Evolutionary conservation across 1,140 invertebrate genomes (phyloP), one percentile per base, ranked within the genome.

Genomic region (Theocolax elegans): DNA sequence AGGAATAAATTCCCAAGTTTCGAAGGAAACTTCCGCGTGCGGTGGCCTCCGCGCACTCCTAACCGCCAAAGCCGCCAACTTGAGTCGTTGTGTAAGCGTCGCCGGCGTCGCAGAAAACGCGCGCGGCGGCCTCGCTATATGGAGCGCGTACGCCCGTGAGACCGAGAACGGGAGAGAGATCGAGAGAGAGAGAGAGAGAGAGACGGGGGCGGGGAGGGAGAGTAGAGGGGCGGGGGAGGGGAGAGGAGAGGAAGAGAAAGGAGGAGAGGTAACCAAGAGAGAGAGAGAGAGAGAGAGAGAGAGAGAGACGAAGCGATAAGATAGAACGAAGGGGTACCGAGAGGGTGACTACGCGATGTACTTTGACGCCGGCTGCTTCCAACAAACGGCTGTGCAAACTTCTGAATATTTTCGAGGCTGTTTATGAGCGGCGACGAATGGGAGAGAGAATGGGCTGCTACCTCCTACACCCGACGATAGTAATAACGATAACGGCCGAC

Each of bases 1-100:
- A 51, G 56, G 71, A 79, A 79, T 79, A 77, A 78, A 80, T 80
- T 78, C 49, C 54, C 63, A 79, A 80, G 74, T 80, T 80, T 78
- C 72, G 74, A 79, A 75, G 73, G 65, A 66, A 77, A 73, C 67
- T 65, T 54, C 42, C 54, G 42, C 40, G 56, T 71, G 46, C 54
- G 29, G 54, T 64, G 46, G 44, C 35, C 31, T 17, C n/a, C 42
- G 48, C 56, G 51, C 60, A 29, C 31, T 51, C 21, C 15, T 40
- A 67, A 68, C 71, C 60, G 35, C 65, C 56, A 54, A 68, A 67
- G 51, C 67, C 56, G 51, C 63, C 46, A 66, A 70, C 54, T 72
- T 49, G 60, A 53, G 23, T 44, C 70, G 66, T 65, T 56, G 53
- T 54, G 65, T 67, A 54, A 71, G 63, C 48, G 58, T 46, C 25